These are phyloP conservation scores for Bettongia penicillata DNA, from an alignment of 2,113 vertebrate species.

Conservation along the genomic window DNA sequence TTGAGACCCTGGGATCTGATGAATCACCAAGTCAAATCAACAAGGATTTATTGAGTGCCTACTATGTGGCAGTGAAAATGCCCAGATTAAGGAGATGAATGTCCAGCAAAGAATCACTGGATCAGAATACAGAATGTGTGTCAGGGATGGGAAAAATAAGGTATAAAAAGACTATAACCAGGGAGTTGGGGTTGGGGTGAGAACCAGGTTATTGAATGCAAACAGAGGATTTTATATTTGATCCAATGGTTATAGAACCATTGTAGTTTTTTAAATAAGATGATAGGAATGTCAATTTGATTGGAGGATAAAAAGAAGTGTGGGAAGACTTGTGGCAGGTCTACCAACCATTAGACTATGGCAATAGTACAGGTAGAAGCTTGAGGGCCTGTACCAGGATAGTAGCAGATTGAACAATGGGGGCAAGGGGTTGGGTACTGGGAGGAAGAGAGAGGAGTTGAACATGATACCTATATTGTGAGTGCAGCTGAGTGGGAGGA, in stretches of 20 bases:
- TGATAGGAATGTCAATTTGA: not conserved
- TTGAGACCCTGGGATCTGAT: not conserved
- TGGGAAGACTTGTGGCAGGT: not conserved
- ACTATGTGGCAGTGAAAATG: not conserved
- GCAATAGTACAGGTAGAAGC: not conserved
- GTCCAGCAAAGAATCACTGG: not conserved
- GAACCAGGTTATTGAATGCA: not conserved
- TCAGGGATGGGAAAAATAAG: not conserved
- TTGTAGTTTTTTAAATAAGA: not conserved
- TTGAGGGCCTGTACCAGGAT: not conserved
- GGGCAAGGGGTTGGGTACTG: too few species aligned
- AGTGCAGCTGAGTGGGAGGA: not conserved
- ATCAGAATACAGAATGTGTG: not conserved
- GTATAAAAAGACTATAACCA: not conserved
- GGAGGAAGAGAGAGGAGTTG: not conserved
- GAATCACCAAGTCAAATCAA: not conserved
- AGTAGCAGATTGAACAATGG: not conserved
- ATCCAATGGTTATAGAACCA: not conserved
- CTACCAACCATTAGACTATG: not conserved
- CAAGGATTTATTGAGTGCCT: not conserved
- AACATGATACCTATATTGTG: not conserved
- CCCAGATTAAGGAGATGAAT: not conserved
- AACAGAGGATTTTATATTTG: not conserved
- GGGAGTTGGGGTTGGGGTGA: too few species aligned
- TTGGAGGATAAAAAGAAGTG: not conserved